Conservation (phyloP, 2,888 invertebrate genomes). For the Thumatha senex region DNA sequence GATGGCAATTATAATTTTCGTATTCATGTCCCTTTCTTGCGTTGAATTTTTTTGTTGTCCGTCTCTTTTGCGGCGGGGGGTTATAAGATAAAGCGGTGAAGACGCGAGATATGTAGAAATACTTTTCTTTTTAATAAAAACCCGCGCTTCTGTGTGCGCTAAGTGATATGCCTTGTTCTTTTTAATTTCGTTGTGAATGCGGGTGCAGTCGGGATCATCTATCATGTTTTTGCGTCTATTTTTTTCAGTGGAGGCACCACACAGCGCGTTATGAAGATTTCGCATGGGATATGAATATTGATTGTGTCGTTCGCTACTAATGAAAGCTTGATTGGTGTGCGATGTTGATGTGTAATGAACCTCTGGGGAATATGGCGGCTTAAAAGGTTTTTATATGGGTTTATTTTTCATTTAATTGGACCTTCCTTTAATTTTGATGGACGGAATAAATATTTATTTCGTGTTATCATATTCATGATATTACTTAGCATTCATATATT, state of each 20-base stretch:
- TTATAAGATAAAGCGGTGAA: conserved; percentile 70
- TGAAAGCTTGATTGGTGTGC: conserved; percentile 79
- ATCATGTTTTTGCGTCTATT: conserved; percentile 67
- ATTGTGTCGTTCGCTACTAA: conserved; percentile 72
- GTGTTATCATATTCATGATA: not conserved
- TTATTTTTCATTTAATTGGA: conserved; percentile 49
- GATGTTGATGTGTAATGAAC: conserved; percentile 72
- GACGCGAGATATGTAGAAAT: conserved; percentile 79
- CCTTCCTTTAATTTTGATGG: conserved; percentile 11
- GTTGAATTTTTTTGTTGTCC: conserved; percentile 66
- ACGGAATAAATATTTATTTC: not conserved
- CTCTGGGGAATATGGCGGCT: conserved; percentile 52
- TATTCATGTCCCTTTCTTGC: conserved; percentile 73
- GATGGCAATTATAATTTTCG: conserved; percentile 83
- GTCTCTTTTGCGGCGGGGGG: conserved; percentile 65
- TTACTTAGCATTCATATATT: too few species aligned
- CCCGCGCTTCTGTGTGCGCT: conserved; percentile 80
- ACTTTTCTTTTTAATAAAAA: conserved; percentile 74
- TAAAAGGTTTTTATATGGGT: conserved; percentile 55
- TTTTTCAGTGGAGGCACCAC: conserved; percentile 36
- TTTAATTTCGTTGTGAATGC: conserved; percentile 81
- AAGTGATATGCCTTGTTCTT: conserved; percentile 83
- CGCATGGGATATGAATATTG: conserved; percentile 83
- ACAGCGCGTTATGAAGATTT: conserved; percentile 68
- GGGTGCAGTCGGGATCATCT: conserved; percentile 71